Base-by-base conservation (phyloP, 2,113 vertebrate species). In the Indicator maculatus region DNA sequence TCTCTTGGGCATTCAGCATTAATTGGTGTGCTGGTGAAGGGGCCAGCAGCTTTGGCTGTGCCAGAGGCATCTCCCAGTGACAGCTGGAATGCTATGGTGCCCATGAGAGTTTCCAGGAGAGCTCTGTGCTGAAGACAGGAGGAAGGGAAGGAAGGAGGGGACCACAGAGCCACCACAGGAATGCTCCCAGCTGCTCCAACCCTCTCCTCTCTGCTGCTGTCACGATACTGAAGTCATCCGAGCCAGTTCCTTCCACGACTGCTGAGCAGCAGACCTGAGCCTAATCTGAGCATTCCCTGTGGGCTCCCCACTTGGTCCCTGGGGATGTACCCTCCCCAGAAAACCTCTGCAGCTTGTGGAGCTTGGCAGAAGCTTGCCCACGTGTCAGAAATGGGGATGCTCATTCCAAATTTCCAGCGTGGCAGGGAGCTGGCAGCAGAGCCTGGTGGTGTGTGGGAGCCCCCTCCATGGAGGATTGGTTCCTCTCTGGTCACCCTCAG, bases 51-150 rank as follows among this genome's bases (percentile, higher is more conserved):
- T 74, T 7, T 1, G 5, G 61, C 45, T 53, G 58, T 24, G 71
- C 12, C 0, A 2, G 19, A 71, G 64, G n/a, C 69, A 61, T 65
- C 33, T 73, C 50, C 69, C 31, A 52, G 60, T 1, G 2, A 23
- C 0, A 0, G 31, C 31, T 73, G 1, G 0, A 17, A 18, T 56
- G 30, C 36, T 76, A 63, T 8, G 3, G 45, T 53, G 58, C 78
- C 45, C 16, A 0, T 55, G 16, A 0, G 0, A 59, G 41, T 50
- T 64, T 67, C 72, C 44, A 38, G 17, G 9, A 60, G 81, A 59
- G 38, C 4, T 61, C 20, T 80, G 56, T 77, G 28, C 56, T 74
- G 78, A 20, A 52, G 59, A 47, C 44, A 60, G 13, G 17, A 80
- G 63, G 61, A 70, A 19, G 17, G 74, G 55, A n/a, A 75, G 14